Evolutionary conservation across 1,140 invertebrate genomes (phyloP).

Genomic region (Protaetia brevitarsis): DNA sequence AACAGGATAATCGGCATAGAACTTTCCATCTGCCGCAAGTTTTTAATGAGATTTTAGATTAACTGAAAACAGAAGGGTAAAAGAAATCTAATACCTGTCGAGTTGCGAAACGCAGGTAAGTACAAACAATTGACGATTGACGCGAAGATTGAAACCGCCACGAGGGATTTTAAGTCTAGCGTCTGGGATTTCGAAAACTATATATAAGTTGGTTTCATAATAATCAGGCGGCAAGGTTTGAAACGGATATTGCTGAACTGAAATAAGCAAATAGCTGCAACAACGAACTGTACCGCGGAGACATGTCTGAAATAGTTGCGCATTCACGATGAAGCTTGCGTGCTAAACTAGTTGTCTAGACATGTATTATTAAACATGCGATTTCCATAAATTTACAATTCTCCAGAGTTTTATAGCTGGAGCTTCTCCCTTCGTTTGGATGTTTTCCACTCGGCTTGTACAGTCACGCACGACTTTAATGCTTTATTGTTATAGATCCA

Average conservation of each 20-base stretch:
- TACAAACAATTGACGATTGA: no score
- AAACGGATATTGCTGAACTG: no score
- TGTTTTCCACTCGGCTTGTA: not conserved
- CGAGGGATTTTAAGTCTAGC: no score
- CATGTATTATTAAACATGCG: no score
- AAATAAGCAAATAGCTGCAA: no score
- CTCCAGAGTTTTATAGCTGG: not conserved
- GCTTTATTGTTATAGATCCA: constrained; percentile 5
- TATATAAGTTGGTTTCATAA: no score
- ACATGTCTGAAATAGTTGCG: not conserved
- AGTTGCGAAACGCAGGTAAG: not conserved
- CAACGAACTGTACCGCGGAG: not conserved
- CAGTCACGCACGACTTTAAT: not conserved
- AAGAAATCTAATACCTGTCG: constrained; percentile 9
- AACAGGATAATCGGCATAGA: not conserved
- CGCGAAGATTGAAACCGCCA: no score
- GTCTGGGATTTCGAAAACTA: no score
- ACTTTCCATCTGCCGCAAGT: constrained; percentile 6
- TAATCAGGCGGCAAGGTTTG: no score
- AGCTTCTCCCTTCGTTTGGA: not conserved
- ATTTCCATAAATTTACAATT: constrained; percentile 15
- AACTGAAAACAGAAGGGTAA: constrained; percentile 10
- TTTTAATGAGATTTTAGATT: constrained; percentile 12
- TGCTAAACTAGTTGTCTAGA: not conserved
- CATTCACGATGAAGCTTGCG: not conserved